Evolutionary conservation across 2,797 vertebrate species (phyloP).

Genomic region (Tokudaia muenninki): DNA sequence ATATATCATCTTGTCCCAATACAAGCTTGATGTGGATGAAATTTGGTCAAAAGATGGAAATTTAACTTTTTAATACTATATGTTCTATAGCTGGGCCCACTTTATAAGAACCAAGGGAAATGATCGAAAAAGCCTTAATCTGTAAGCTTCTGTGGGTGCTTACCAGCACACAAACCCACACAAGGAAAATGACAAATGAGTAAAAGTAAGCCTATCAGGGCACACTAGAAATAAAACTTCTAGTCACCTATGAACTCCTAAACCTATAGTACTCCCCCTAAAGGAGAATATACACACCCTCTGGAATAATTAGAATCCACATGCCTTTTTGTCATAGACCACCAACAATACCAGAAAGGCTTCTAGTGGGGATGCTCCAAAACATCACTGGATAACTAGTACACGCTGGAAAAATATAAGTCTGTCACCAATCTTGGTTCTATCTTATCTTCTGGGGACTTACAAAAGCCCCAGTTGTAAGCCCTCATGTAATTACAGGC

Average conservation of each 20-base stretch:
- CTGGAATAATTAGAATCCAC: neutral
- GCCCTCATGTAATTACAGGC: neutral
- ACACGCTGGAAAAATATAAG: neutral
- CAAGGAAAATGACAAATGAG: neutral
- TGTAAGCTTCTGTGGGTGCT: neutral
- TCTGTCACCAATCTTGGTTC: neutral
- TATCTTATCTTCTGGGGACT: neutral
- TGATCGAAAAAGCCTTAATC: neutral
- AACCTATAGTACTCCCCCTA: neutral
- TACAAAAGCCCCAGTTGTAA: neutral
- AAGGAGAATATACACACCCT: neutral
- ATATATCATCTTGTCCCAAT: neutral
- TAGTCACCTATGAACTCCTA: neutral
- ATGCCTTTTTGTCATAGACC: neutral
- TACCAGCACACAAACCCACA: neutral
- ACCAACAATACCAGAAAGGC: neutral
- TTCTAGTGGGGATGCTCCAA: neutral
- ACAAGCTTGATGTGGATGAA: neutral
- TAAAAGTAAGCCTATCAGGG: neutral
- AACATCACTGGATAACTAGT: neutral
- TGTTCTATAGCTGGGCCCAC: neutral
- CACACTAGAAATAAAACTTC: neutral
- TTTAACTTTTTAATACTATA: neutral
- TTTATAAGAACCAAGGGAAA: neutral
- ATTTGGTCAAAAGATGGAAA: neutral